phyloP scores from a whole-genome alignment of 2,888 invertebrate genomes.

The Drosophila formosana region DNA sequence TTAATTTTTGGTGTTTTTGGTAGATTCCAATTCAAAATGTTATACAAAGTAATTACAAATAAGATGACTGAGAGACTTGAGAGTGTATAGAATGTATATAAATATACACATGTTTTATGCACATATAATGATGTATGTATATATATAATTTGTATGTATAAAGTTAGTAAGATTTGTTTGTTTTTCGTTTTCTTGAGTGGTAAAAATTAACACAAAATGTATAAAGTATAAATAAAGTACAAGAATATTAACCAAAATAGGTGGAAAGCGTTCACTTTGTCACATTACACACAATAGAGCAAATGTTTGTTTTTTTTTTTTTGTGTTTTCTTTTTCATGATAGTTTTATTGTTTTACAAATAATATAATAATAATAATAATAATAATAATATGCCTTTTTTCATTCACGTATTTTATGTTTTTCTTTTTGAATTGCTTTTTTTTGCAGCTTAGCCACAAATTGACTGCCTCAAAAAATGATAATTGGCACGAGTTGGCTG shows the following conservation, averaged over 20 bases:
- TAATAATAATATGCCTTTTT: slow-evolving; percentile 57
- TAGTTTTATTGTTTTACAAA: slow-evolving; percentile 31
- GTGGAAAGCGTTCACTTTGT: slow-evolving; percentile 69
- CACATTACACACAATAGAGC: slow-evolving; percentile 54
- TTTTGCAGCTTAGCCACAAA: slow-evolving; percentile 56
- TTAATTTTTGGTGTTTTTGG: slow-evolving; percentile 44
- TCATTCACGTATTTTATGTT: slow-evolving; percentile 28
- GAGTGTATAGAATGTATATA: slow-evolving; percentile 50
- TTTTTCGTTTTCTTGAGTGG: slow-evolving; percentile 18
- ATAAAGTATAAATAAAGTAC: slow-evolving; percentile 53
- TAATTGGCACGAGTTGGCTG: slow-evolving; percentile 50
- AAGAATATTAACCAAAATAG: slow-evolving; percentile 54
- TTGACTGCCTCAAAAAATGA: slow-evolving; percentile 35
- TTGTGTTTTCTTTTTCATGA: slow-evolving; percentile 3
- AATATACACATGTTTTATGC: slow-evolving; percentile 18
- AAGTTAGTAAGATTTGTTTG: slow-evolving; percentile 19
- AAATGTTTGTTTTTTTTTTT: slow-evolving; percentile 13
- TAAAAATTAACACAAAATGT: slow-evolving; percentile 39
- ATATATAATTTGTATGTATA: slow-evolving; percentile 17
- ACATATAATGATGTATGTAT: slow-evolving; percentile 2
- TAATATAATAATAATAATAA: slow-evolving; percentile 38
- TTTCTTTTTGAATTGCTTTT: slow-evolving; percentile 36
- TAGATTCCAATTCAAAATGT: slow-evolving; percentile 44
- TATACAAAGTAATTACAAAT: slow-evolving; percentile 38
- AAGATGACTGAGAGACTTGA: slow-evolving; percentile 50